Percentiles rank a stretch among this genome's conserved stretches.
Conservation (phyloP, 2,888 invertebrate genomes). For the Lamellibrachia satsuma region DNA sequence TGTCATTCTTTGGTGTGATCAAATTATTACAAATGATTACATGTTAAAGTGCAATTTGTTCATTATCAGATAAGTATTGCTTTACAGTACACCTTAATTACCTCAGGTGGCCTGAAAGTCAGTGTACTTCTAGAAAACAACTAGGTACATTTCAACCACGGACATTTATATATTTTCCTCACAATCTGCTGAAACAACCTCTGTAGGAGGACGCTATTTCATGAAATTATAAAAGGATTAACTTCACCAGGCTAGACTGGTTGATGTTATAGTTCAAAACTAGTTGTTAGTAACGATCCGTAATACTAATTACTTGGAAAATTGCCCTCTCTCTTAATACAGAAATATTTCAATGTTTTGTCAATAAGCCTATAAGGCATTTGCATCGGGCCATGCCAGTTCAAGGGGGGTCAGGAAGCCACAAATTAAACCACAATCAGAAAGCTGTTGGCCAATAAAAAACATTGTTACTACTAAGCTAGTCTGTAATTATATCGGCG, state of each 20-base stretch:
- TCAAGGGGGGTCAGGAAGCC: neutral
- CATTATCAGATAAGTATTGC: too few species aligned
- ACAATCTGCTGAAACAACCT: neutral
- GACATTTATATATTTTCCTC: neutral
- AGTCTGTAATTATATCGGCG: neutral
- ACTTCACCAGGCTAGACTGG: neutral
- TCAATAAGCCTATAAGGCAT: neutral
- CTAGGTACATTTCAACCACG: too few species aligned
- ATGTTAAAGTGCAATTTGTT: neutral
- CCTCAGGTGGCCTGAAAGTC: neutral
- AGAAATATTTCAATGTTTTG: neutral
- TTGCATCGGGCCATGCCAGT: neutral
- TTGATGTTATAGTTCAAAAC: neutral
- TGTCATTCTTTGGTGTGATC: neutral
- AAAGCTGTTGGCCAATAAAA: neutral
- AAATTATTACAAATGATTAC: neutral
- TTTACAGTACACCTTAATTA: neutral
- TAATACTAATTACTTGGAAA: neutral
- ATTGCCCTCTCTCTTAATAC: neutral
- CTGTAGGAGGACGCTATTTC: neutral
- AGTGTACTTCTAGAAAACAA: too few species aligned
- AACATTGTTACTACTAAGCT: neutral
- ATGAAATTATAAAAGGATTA: neutral
- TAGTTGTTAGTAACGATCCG: neutral
- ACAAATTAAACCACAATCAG: neutral